phyloP scores from a whole-genome alignment of 2,797 vertebrate genomes.

The Bufotes viridis region DNA sequence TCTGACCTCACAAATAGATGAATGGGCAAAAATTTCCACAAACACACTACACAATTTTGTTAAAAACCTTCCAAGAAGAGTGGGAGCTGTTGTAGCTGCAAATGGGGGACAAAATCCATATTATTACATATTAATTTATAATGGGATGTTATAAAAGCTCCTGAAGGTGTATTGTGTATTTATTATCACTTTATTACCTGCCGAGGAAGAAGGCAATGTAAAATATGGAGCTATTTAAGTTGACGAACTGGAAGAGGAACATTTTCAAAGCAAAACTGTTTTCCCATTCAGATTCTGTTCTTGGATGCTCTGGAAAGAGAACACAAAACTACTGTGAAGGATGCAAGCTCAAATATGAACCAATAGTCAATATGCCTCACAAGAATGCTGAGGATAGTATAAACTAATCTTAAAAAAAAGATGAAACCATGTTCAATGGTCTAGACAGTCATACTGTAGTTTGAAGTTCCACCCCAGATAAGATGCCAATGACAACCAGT shows the following conservation, averaged over 20 bases:
- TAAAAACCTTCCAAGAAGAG: no score
- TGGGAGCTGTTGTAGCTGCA: no score
- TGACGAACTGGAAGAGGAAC: constrained; percentile 99
- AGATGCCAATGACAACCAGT: no score
- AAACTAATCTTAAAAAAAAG: neutral
- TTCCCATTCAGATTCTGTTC: constrained; percentile 98
- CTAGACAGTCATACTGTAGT: neutral
- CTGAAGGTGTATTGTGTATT: no score
- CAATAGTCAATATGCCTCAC: neutral
- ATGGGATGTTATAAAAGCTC: no score
- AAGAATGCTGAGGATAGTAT: neutral
- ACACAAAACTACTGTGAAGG: neutral
- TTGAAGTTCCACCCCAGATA: no score
- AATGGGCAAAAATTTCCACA: no score
- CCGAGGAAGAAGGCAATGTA: constrained; percentile 98
- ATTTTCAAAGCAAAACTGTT: constrained; percentile 99
- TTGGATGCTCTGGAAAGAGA: constrained; percentile 86
- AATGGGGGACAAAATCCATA: no score
- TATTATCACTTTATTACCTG: constrained; percentile 77
- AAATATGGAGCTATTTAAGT: constrained; percentile 98
- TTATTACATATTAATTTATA: no score
- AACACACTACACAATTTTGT: no score
- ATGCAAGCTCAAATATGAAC: neutral
- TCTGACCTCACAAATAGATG: no score
- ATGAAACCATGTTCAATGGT: neutral